Evolutionary conservation across 2,113 vertebrate genomes (phyloP), one percentile per base, ranked within the genome.

Genomic region (Asarcornis scutulata): DNA sequence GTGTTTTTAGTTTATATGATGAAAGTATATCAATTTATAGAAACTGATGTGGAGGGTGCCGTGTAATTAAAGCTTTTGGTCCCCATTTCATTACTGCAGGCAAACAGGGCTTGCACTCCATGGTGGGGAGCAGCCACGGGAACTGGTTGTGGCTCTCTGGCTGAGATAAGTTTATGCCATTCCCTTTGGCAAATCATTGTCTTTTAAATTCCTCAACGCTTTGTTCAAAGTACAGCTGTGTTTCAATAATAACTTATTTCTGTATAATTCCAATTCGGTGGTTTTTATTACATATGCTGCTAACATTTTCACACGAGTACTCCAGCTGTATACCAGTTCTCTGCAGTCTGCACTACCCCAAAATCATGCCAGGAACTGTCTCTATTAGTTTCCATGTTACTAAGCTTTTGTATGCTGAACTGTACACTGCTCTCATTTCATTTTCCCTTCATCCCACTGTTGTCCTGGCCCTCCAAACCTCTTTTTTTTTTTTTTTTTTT

Each of bases 131-230:
- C 88, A 84, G 88, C 92, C 95, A 69, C 92, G 75, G 94, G 88
- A 96, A 90, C 95, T 88, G 80, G 80, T 95, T 93, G 86, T 88
- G 90, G 95, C 88, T 93, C 95, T 63, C 83, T 55, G 77, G 63
- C 84, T 96, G 83, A 95, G 96, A 92, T 88, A 91, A 91, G 83
- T 93, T 93, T 75, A 81, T 89, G 66, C 91, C 38, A 17, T 80
- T 93, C 91, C 91, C 92, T 96, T 93, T 95, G 88, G 93, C 93
- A 93, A 95, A 95, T 95, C 53, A 27, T 94, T 91, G 92, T 95
- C 83, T 96, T 95, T 93, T 74, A 80, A 92, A 94, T 89, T 91
- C 91, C 74, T 87, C 86, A 66, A 76, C 0, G 16, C 86, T 93
- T 80, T 95, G 93, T 95, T 93, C 92, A 69, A 97, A 94, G 88